Conservation (phyloP, 2,888 invertebrate species). For the Lasioglossum figueresi region DNA sequence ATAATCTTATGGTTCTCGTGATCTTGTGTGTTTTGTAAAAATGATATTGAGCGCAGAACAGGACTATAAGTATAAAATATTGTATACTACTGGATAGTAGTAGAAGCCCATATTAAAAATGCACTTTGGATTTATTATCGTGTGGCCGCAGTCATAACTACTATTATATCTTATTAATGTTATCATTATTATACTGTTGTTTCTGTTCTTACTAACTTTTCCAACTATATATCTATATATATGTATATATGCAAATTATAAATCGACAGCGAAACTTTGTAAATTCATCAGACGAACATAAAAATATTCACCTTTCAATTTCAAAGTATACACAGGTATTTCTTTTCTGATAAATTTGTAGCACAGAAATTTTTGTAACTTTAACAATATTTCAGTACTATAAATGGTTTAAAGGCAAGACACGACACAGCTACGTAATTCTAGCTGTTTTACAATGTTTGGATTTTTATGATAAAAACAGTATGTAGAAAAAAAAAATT, state of each 20-base stretch:
- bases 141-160: slow-evolving; percentile 33
- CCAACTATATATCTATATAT: slow-evolving; percentile 23
- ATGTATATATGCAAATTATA: slow-evolving; percentile 43
- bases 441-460: slow-evolving; percentile 10
- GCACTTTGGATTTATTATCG: slow-evolving; percentile 49
- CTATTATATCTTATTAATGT: slow-evolving; percentile 36
- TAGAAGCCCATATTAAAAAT: slow-evolving; percentile 56
- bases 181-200: slow-evolving; percentile 24
- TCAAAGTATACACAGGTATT: slow-evolving; percentile 62
- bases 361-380: slow-evolving; percentile 26
- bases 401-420: slow-evolving; percentile 35
- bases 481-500: slow-evolving; percentile 23
- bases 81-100: slow-evolving; percentile 36
- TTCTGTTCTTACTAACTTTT: slow-evolving; percentile 32
- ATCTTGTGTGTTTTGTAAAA: not conserved
- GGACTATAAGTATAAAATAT: slow-evolving; percentile 52
- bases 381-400: slow-evolving; percentile 43
- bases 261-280: slow-evolving; percentile 35
- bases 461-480: slow-evolving; percentile 16
- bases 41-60: slow-evolving; percentile 49
- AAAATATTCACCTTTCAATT: slow-evolving; percentile 43
- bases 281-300: slow-evolving; percentile 27
- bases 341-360: slow-evolving; percentile 27
- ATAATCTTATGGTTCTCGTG: not conserved
- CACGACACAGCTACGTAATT: slow-evolving; percentile 36